Evolutionary conservation across 2,888 invertebrate species (phyloP).

Genomic region (Meganola albula): DNA sequence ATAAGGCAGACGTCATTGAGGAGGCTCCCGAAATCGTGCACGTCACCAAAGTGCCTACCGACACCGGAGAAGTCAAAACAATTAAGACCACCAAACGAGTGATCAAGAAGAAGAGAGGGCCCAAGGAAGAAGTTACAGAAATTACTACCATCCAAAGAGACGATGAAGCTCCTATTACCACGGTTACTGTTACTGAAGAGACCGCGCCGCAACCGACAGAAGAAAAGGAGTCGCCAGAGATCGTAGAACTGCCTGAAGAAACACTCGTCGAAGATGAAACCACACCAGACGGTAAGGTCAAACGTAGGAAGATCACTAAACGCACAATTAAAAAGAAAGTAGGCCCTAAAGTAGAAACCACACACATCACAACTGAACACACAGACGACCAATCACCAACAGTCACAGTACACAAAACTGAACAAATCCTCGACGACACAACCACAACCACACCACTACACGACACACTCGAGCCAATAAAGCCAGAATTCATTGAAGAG

Average conservation of each 20-base stretch:
- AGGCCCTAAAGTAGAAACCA: constrained; percentile 24
- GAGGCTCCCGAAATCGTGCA: constrained; percentile 7
- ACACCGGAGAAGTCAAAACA: constrained; percentile 5
- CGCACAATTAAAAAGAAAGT: constrained; percentile 26
- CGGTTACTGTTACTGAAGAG: constrained; percentile 6
- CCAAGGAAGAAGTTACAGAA: constrained; percentile 45
- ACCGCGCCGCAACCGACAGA: not conserved
- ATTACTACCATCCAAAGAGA: constrained; percentile 52
- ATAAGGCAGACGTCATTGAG: constrained; percentile 1
- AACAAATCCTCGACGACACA: constrained; percentile 1
- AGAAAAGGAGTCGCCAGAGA: not conserved
- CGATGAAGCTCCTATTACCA: constrained; percentile 42
- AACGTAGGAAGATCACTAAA: constrained; percentile 23
- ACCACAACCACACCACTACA: constrained; percentile 2
- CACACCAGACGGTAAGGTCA: constrained; percentile 8
- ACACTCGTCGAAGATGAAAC: constrained; percentile 2
- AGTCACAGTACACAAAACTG: constrained; percentile 9
- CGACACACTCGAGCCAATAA: constrained; percentile 1
- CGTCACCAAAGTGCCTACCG: constrained; percentile 5
- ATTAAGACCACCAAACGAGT: constrained; percentile 17
- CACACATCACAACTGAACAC: constrained; percentile 11
- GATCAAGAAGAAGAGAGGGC: constrained; percentile 46
- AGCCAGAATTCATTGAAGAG: constrained; percentile 2
- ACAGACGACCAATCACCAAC: constrained; percentile 12
- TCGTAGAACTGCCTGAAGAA: constrained; percentile 8